Evolutionary conservation across 2,113 vertebrate genomes (phyloP).

Genomic region (Procapra przewalskii): DNA sequence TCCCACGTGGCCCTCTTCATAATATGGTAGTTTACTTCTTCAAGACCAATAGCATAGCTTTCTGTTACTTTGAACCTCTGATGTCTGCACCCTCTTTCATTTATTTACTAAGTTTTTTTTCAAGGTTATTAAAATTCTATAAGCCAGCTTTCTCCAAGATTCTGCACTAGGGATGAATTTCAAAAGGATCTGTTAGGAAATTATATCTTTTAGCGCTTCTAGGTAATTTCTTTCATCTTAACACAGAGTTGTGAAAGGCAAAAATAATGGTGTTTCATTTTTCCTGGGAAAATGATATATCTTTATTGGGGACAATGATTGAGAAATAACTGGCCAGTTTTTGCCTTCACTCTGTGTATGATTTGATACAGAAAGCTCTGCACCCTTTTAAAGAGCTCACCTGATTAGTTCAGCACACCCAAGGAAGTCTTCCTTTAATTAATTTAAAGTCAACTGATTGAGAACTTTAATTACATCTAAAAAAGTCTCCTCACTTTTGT

Average conservation of each 20-base stretch:
- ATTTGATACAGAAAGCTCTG: neutral
- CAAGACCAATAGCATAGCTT: neutral
- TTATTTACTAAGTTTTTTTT: neutral
- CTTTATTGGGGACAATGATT: neutral
- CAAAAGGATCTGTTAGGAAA: conserved; percentile 35
- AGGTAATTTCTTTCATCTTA: conserved; percentile 36
- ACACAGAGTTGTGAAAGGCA: conserved; percentile 18
- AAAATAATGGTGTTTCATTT: conserved; percentile 49
- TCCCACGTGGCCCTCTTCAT: neutral
- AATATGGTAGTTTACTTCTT: neutral
- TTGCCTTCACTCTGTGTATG: neutral
- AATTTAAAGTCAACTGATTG: neutral
- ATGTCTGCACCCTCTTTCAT: neutral
- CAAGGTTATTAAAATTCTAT: conserved; percentile 40
- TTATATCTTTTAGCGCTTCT: conserved; percentile 3
- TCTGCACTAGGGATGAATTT: neutral
- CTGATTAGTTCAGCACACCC: neutral
- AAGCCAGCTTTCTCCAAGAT: conserved; percentile 18
- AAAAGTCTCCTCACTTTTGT: neutral
- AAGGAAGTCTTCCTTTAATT: neutral
- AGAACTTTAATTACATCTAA: neutral
- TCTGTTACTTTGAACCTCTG: neutral
- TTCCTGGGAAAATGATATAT: conserved; percentile 13
- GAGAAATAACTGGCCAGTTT: conserved; percentile 21
- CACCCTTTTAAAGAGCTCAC: neutral